Base-by-base conservation (phyloP, 2,113 vertebrate species). In the Copsychus sechellarum region DNA sequence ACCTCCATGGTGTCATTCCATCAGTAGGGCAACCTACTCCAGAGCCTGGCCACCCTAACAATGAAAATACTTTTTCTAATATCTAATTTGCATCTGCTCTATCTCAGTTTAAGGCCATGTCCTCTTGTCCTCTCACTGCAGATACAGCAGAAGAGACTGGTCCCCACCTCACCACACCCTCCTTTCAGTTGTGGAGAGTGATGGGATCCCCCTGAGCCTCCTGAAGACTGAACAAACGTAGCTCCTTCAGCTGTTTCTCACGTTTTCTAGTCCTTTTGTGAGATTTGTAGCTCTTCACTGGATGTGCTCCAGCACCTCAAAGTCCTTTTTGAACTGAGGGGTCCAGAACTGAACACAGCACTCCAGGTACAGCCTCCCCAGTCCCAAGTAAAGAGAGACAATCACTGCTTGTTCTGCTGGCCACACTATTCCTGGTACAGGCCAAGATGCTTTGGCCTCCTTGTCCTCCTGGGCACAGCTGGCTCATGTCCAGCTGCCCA, bases 201-300 rank as follows among this genome's bases (percentile, higher is more conserved):
- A 28, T 12, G 22, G 31, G 20, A 34, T 9, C 6, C 7, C 4
- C 11, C 11, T 51, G 28, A 48, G 25, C 42, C 17, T 48, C 22
- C 48, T 65, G 31, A 36, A 42, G 8, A 33, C 14, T 28, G 13
- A 81, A 20, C 33, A 58, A 65, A 36, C 0, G 0, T 12, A 58
- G 36, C 15, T 81, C 28, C 8, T 65, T 38, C 51, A 73, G 45
- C 11, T 23, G 6, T 38, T 81, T 23, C 38, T 58, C 60, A 24
- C 20, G 15, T 24, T 73, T 24, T 58, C 36, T 43, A 51, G 51
- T 38, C 12, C 51, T 51, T 66, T 24, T 43, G 7, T 23, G 22
- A 38, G 18, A 6, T 23, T 28, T 58, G 15, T 24, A 34, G 48
- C 11, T 34, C 7, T 71, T 48, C 14, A 31, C 25, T 34, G 34